phyloP scores from a whole-genome alignment of 2,797 vertebrate genomes.

The Pseudochirops cupreus region DNA sequence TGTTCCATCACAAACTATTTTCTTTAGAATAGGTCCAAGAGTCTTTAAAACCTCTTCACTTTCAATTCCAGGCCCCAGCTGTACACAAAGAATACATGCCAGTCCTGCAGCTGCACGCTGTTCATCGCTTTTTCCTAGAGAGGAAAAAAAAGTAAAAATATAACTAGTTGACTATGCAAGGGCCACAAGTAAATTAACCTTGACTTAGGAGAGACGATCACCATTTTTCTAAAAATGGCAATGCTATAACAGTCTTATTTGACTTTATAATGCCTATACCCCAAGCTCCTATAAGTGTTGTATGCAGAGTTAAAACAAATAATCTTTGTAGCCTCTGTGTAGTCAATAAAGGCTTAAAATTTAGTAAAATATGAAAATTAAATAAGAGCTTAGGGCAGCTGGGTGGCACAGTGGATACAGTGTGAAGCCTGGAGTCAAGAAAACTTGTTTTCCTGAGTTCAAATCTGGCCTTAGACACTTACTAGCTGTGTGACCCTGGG shows the following conservation, averaged over 20 bases:
- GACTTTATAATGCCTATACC: neutral
- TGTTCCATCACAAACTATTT: conserved; percentile 93
- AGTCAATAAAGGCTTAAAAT: neutral
- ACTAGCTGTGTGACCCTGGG: neutral
- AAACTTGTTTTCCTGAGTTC: neutral
- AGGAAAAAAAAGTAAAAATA: neutral
- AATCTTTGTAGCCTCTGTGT: neutral
- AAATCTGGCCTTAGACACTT: neutral
- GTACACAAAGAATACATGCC: conserved; percentile 95
- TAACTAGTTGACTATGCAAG: neutral
- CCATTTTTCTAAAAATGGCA: neutral
- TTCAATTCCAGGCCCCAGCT: conserved; percentile 96
- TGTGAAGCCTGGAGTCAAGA: neutral
- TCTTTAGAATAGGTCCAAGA: conserved; percentile 95
- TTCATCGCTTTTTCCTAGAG: conserved; percentile 94
- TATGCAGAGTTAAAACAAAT: neutral
- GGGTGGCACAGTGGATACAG: neutral
- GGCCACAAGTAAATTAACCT: neutral
- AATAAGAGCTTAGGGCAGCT: neutral
- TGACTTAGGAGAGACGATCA: neutral
- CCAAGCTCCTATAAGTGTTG: neutral
- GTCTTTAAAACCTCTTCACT: conserved; percentile 98
- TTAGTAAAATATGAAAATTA: neutral
- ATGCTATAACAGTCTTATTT: neutral
- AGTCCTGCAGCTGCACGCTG: conserved; percentile 94